Conservation (phyloP, 2,888 invertebrate species). For the Plagodis dolabraria region DNA sequence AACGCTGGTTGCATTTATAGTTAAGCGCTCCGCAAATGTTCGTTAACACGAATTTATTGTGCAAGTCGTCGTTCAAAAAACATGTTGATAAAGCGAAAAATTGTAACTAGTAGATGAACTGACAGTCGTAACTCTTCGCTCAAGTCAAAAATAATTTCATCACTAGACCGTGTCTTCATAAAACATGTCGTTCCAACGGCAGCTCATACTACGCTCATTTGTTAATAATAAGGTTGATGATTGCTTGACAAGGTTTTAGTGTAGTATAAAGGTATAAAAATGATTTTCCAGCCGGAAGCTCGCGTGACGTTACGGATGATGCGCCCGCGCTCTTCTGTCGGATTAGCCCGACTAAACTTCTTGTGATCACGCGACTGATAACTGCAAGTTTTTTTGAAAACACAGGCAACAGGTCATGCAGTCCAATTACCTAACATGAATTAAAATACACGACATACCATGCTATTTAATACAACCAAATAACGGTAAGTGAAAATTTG, state of each 20-base stretch:
- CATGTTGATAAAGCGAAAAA: slow-evolving; percentile 35
- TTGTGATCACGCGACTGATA: slow-evolving; percentile 55
- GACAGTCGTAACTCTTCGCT: slow-evolving; percentile 42
- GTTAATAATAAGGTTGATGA: slow-evolving; percentile 34
- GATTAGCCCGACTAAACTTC: slow-evolving; percentile 61
- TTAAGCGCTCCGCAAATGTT: not conserved
- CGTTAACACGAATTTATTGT: slow-evolving; percentile 16
- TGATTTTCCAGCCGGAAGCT: slow-evolving; percentile 61
- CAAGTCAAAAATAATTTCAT: slow-evolving; percentile 55
- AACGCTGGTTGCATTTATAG: no score
- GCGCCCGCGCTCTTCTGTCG: slow-evolving; percentile 53
- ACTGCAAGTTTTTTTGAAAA: slow-evolving; percentile 51
- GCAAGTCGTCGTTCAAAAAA: slow-evolving; percentile 20
- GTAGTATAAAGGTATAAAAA: slow-evolving; percentile 43
- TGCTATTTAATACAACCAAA: not conserved
- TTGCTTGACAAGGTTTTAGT: slow-evolving; percentile 32
- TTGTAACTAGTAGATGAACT: slow-evolving; percentile 38
- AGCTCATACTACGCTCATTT: slow-evolving; percentile 24
- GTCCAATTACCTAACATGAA: not conserved
- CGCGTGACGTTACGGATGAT: slow-evolving; percentile 62
- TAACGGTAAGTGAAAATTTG: not conserved
- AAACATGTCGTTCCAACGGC: slow-evolving; percentile 33
- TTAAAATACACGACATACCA: not conserved
- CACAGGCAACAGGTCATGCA: slow-evolving; percentile 40
- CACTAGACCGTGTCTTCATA: slow-evolving; percentile 61